These are phyloP conservation scores for Hetaerina americana DNA, from an alignment of 1,140 invertebrate species.

Conservation along the genomic window DNA sequence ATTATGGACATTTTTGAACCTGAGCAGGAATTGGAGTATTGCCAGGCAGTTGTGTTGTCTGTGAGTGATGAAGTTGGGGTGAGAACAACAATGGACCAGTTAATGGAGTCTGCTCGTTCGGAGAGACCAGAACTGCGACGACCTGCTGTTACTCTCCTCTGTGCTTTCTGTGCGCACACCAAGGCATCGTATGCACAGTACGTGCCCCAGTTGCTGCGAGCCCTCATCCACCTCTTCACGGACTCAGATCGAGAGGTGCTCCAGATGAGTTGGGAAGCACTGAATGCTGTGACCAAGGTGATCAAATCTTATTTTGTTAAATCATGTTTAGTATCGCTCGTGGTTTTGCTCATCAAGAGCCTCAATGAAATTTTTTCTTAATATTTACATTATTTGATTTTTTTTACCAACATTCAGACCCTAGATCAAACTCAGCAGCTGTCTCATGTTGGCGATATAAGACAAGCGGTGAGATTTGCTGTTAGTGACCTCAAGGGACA, in stretches of 20 bases:
- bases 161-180: constrained; percentile 78
- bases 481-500: constrained; percentile 71
- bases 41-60: constrained; percentile 82
- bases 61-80: constrained; percentile 78
- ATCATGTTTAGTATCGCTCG: background rate
- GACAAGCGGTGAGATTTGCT: constrained; percentile 82
- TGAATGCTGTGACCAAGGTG: constrained; percentile 79
- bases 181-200: constrained; percentile 75
- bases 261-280: constrained; percentile 75
- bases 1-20: constrained; percentile 7
- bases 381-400: constrained; percentile 6
- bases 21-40: constrained; percentile 71
- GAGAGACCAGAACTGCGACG: constrained; percentile 43
- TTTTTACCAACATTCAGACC: constrained; percentile 35
- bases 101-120: constrained; percentile 66
- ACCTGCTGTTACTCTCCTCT: constrained; percentile 74
- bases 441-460: constrained; percentile 70
- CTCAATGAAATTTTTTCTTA: background rate
- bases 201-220: constrained; percentile 75
- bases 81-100: constrained; percentile 74
- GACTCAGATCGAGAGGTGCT: constrained; percentile 69
- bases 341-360: background rate
- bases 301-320: background rate
- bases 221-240: constrained; percentile 73
- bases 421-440: constrained; percentile 69